These are phyloP conservation scores for Xenopus petersii DNA, from an alignment of 2,797 vertebrate species.

Conservation along the genomic window DNA sequence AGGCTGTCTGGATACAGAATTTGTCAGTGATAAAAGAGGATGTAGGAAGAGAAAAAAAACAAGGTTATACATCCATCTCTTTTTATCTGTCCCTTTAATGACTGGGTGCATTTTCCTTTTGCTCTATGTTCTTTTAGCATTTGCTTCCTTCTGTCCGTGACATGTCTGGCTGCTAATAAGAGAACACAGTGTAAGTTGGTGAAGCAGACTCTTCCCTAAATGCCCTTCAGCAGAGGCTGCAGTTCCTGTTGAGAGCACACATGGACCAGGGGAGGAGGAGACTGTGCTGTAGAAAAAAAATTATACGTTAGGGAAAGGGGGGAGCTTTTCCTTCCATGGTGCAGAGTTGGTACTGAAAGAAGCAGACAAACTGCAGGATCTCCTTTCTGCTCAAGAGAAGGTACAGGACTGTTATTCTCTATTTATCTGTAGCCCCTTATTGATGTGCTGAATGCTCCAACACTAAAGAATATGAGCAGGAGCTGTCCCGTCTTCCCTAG, in stretches of 20 bases:
- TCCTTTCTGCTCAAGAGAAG: constrained; percentile 17
- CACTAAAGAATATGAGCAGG: neutral
- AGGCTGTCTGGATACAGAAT: constrained; percentile 3
- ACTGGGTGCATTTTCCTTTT: neutral
- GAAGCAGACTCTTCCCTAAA: constrained; percentile 55
- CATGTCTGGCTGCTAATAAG: constrained; percentile 48
- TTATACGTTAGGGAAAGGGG: constrained; percentile 43
- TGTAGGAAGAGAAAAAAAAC: constrained; percentile 31
- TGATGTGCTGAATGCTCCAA: neutral
- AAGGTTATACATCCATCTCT: constrained; percentile 23
- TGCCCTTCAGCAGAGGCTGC: constrained; percentile 60
- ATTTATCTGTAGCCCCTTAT: constrained; percentile 27
- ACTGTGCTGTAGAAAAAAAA: constrained; percentile 49
- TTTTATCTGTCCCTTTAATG: neutral
- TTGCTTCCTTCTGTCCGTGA: constrained; percentile 39
- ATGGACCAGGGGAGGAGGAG: constrained; percentile 56
- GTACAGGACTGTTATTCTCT: constrained; percentile 19
- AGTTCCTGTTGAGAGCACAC: constrained; percentile 51
- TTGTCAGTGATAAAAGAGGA: constrained; percentile 54
- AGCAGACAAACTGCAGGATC: constrained; percentile 37
- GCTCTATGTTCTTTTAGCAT: neutral
- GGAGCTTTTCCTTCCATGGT: constrained; percentile 43
- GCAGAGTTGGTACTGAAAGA: constrained; percentile 47
- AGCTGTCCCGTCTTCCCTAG: constrained; percentile 38
- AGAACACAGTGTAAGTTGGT: constrained; percentile 46